Evolutionary conservation across 2,888 invertebrate genomes (phyloP).

Genomic region (Drosophila ustulata): DNA sequence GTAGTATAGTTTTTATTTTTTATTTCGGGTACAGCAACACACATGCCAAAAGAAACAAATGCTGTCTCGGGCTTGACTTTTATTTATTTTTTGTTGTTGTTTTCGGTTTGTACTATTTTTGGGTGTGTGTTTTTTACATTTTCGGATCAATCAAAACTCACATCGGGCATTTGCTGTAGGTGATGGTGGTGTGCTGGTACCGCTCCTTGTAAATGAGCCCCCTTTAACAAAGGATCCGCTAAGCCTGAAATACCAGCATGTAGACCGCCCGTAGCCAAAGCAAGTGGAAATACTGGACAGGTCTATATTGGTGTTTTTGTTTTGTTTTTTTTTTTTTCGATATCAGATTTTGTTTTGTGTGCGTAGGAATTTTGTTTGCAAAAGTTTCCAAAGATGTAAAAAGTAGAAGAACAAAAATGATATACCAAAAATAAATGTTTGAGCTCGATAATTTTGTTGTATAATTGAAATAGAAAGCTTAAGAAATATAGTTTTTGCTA

Average conservation of each 20-base stretch:
- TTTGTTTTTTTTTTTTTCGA: slow-evolving; percentile 24
- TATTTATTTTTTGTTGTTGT: slow-evolving; percentile 21
- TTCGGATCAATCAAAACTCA: slow-evolving; percentile 83
- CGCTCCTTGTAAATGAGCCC: slow-evolving; percentile 85
- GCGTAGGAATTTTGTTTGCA: slow-evolving; percentile 37
- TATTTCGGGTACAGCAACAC: slow-evolving; percentile 47
- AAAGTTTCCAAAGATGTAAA: slow-evolving; percentile 64
- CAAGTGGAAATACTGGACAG: slow-evolving; percentile 86
- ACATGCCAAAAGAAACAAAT: slow-evolving; percentile 57
- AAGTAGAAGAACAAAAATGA: slow-evolving; percentile 73
- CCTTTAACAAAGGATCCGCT: slow-evolving; percentile 85
- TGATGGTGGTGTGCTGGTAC: slow-evolving; percentile 85
- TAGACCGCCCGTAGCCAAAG: slow-evolving; percentile 85
- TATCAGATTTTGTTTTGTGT: slow-evolving; percentile 36
- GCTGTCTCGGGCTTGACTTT: slow-evolving; percentile 44
- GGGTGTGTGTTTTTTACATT: slow-evolving; percentile 21
- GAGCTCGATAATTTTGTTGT: slow-evolving; percentile 51
- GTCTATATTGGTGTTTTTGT: slow-evolving; percentile 79
- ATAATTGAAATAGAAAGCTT: slow-evolving; percentile 59
- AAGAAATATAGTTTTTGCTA: slow-evolving; percentile 48
- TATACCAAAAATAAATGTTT: slow-evolving; percentile 71
- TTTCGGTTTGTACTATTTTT: slow-evolving; percentile 17
- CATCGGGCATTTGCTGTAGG: slow-evolving; percentile 86
- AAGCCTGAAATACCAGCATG: slow-evolving; percentile 86
- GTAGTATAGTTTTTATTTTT: slow-evolving; percentile 7